Percentiles rank a stretch among this genome's conserved stretches.
These are phyloP conservation scores for Temnothorax nylanderi DNA, from an alignment of 1,140 invertebrate genomes.

Conservation along the genomic window DNA sequence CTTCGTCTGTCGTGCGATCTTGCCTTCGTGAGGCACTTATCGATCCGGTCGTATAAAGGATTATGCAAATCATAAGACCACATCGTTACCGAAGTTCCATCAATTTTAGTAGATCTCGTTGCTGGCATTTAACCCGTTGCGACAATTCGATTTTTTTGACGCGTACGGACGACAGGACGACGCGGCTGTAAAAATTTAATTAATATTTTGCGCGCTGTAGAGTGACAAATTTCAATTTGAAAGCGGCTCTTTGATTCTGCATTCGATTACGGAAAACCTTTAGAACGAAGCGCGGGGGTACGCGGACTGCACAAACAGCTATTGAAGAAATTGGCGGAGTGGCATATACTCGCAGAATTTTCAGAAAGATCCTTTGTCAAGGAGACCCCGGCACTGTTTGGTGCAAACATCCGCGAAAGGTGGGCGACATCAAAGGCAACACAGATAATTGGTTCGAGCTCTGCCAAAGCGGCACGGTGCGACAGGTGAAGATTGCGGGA, in stretches of 20 bases:
- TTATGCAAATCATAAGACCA: constrained; percentile 43
- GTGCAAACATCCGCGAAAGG: constrained; percentile 66
- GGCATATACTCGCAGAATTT: constrained; percentile 63
- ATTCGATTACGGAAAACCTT: constrained; percentile 60
- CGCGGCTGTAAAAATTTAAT: constrained; percentile 46
- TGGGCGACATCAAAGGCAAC: constrained; percentile 72
- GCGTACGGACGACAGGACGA: not conserved
- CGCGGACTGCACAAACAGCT: constrained; percentile 22
- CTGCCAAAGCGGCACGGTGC: constrained; percentile 45
- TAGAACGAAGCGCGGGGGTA: constrained; percentile 54
- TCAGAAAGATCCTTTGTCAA: constrained; percentile 72
- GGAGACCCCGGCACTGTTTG: constrained; percentile 59
- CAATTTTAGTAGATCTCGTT: constrained; percentile 8
- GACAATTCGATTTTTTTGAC: constrained; percentile 1
- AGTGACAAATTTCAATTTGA: constrained; percentile 68
- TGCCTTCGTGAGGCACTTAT: not conserved
- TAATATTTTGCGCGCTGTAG: constrained; percentile 43
- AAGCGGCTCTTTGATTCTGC: constrained; percentile 66
- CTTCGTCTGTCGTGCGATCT: not conserved
- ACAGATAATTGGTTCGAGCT: constrained; percentile 71
- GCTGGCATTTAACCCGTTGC: not conserved
- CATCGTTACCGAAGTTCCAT: constrained; percentile 7
- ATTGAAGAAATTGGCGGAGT: constrained; percentile 62
- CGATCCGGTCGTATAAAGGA: not conserved
- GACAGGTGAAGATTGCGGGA: constrained; percentile 72